Evolutionary conservation across 1,140 invertebrate species (phyloP), one percentile per base, ranked within the genome.

Genomic region (Cardiocondyla obscurior): DNA sequence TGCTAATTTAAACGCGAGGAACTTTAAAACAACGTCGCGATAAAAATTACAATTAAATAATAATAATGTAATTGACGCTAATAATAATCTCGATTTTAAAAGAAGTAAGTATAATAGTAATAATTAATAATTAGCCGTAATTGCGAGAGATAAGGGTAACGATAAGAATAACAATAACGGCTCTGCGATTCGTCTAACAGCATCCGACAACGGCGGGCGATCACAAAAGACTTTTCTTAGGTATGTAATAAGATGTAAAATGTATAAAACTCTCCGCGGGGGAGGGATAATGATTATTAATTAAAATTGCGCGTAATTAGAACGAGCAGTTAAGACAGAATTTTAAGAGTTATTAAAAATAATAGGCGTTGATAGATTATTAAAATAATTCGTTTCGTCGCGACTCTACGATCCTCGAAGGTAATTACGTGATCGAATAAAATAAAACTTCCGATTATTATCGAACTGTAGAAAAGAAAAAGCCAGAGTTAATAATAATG

Each of bases 121-220:
- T 51, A 60, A 72, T 74, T 53, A 30, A 70, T 70, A 33, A 70
- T 36, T n/a, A n/a, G 70, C n/a, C n/a, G 33, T n/a, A n/a, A n/a
- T n/a, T n/a, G n/a, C n/a, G n/a, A n/a, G n/a, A n/a, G n/a, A 22
- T 64, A 36, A 70, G 46, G 5, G 2, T 53, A 70, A 53, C 12
- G 67, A 74, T 62, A 82, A 85, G 42, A 1, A 46, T 81, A 65
- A 58, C 46, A 82, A 55, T 85, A 39, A 73, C 4, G 46, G 44
- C 2, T 81, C 28, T 62, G 22, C 60, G 83, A 70, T 12, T 49
- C 44, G 33, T 79, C 36, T 76, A 19, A 33, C 36, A 10, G 14
- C n/a, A 62, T 55, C 1, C n/a, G 67, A 33, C 28, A 77, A 33
- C 28, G 6, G 7, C 28, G 33, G 49, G 25, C 49, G 49, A 77